Percentiles rank a stretch among this genome's conserved stretches.
phyloP scores from a whole-genome alignment of 2,888 invertebrate species.

The Amblyteles armatorius region DNA sequence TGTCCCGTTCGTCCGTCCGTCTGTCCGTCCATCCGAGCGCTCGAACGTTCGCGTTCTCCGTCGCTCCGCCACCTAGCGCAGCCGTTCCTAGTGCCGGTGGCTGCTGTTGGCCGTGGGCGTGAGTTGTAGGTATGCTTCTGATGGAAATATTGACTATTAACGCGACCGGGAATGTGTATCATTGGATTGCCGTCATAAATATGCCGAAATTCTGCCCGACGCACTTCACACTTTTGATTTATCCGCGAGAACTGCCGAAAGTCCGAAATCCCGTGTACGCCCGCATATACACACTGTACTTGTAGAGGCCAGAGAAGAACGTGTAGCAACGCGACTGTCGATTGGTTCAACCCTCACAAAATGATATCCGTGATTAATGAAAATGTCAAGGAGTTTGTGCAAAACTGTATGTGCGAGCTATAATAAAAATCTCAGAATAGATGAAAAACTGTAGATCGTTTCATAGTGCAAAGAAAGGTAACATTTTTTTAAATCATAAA shows the following conservation, averaged over 20 bases:
- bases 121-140: conserved; percentile 84
- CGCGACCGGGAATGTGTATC: conserved; percentile 83
- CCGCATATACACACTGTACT: neutral
- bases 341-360: neutral
- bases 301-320: neutral
- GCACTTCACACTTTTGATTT: conserved; percentile 84
- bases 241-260: conserved; percentile 71
- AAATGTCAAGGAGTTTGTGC: neutral
- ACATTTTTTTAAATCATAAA: no score
- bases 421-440: neutral
- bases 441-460: neutral
- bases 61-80: conserved; percentile 1
- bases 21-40: conserved; percentile 42
- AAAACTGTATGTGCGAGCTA: neutral
- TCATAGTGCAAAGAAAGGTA: neutral
- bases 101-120: conserved; percentile 79
- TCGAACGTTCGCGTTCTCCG: conserved; percentile 39
- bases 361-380: neutral
- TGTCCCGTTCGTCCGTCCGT: conserved; percentile 45
- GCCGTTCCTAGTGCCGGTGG: conserved; percentile 22
- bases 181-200: conserved; percentile 84
- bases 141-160: conserved; percentile 85
- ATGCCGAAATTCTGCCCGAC: conserved; percentile 81
- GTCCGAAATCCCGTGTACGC: conserved; percentile 50
- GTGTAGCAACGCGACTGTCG: neutral